These are phyloP conservation scores for Steatocranus sp. DNA, from an alignment of 2,797 vertebrate species.

Conservation along the genomic window DNA sequence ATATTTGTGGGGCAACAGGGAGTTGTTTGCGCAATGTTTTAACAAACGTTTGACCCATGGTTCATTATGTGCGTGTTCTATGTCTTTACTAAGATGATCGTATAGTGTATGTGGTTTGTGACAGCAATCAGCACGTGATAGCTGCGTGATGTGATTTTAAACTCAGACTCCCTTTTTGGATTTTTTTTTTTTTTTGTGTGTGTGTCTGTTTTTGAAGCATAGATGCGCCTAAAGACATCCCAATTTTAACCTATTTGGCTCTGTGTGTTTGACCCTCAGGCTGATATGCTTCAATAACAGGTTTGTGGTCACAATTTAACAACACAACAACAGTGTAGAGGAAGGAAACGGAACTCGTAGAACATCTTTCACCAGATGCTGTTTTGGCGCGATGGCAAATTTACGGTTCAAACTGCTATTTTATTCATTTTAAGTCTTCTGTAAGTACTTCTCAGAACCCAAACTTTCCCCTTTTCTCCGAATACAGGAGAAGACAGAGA, in stretches of 20 bases:
- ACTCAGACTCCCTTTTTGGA: not conserved
- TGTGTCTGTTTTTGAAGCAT: not conserved
- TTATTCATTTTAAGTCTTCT: not conserved
- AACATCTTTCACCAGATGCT: constrained; percentile 14
- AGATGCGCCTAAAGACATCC: not conserved
- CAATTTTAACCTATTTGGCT: not conserved
- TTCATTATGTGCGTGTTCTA: not conserved
- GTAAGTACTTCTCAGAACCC: not conserved
- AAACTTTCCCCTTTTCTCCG: not conserved
- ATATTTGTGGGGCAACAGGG: not conserved
- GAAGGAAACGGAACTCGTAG: constrained; percentile 31
- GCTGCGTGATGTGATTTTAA: not conserved
- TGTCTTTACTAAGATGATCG: not conserved
- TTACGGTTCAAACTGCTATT: not conserved
- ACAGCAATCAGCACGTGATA: not conserved
- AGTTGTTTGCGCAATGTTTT: not conserved
- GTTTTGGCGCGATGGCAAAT: not conserved
- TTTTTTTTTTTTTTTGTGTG: not conserved
- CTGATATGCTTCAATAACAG: not conserved
- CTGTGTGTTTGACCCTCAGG: not conserved
- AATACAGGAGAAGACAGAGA: not conserved
- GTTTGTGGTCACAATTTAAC: not conserved
- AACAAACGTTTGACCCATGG: not conserved
- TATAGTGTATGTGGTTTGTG: not conserved
- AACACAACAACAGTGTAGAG: not conserved